A percentile compares a stretch with the other conserved stretches of the same genome.
Evolutionary conservation across 2,113 vertebrate species (phyloP).

Genomic region (Leptosomus discolor): DNA sequence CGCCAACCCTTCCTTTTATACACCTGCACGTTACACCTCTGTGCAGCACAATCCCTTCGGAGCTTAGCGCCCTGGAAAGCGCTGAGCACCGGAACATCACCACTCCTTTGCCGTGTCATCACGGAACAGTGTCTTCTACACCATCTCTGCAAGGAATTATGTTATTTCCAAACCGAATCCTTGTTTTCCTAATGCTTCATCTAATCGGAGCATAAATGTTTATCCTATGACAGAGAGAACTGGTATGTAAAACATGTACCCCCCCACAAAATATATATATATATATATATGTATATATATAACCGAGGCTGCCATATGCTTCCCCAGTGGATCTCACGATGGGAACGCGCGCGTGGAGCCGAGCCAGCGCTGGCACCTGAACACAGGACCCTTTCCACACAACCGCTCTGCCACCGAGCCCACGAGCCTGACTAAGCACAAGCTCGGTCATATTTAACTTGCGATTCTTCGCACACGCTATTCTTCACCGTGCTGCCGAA

Average conservation of each 20-base stretch:
- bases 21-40: neutral
- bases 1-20: neutral
- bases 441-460: neutral
- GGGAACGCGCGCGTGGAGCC: neutral
- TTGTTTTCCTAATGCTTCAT: neutral
- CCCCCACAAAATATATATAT: neutral
- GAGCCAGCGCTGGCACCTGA: neutral
- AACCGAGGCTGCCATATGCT: conserved; percentile 37
- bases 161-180: neutral
- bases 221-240: conserved; percentile 34
- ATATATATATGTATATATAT: neutral
- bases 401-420: neutral
- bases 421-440: neutral
- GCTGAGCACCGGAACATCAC: fast-evolving
- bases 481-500: neutral
- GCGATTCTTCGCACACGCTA: neutral
- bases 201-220: neutral
- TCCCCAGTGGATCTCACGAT: neutral
- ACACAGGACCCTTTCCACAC: neutral
- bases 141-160: neutral
- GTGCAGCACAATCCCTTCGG: fast-evolving
- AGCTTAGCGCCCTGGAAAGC: neutral
- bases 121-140: fast-evolving
- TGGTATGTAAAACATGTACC: conserved; percentile 35
- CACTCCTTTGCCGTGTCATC: neutral